Percentiles rank a stretch among this genome's conserved stretches.
These are phyloP conservation scores for Lutjanus erythropterus DNA, from an alignment of 2,113 vertebrate species.

Conservation along the genomic window DNA sequence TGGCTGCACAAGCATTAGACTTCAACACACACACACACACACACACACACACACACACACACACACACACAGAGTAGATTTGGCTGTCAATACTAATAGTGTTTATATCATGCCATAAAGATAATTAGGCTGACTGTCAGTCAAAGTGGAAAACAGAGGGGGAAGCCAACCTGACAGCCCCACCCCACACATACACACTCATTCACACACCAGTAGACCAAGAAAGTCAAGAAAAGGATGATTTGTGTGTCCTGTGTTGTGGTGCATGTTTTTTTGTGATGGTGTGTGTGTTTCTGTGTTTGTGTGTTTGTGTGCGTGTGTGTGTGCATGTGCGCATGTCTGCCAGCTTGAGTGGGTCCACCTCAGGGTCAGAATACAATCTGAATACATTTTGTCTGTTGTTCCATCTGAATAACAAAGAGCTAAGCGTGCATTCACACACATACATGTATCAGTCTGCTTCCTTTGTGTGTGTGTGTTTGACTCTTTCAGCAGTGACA, in stretches of 20 bases:
- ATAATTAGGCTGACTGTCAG: constrained; percentile 78
- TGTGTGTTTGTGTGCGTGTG: constrained; percentile 12
- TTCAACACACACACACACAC: constrained; percentile 18
- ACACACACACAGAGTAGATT: constrained; percentile 35
- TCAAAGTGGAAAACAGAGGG: constrained; percentile 51
- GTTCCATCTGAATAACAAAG: constrained; percentile 81
- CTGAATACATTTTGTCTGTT: constrained; percentile 79
- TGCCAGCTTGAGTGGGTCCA: constrained; percentile 60
- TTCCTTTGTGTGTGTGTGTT: constrained; percentile 35
- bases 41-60: constrained; percentile 38
- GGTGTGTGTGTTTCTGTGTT: neutral
- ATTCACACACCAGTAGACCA: constrained; percentile 26
- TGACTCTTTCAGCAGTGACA: constrained; percentile 54
- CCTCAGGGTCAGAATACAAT: constrained; percentile 81
- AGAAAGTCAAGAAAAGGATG: constrained; percentile 16
- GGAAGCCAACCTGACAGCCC: constrained; percentile 50
- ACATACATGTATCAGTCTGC: constrained; percentile 23
- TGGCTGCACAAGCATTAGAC: constrained; percentile 30
- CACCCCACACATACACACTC: constrained; percentile 8
- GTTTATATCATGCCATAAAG: constrained; percentile 78
- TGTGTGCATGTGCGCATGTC: constrained; percentile 15
- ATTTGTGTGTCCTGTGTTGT: neutral
- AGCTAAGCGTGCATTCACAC: constrained; percentile 53
- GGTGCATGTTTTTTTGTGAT: constrained; percentile 3
- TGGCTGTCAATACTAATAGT: constrained; percentile 72